Evolutionary conservation across 2,888 invertebrate genomes (phyloP).

Genomic region (Kuschelorhynchus macadamiae): DNA sequence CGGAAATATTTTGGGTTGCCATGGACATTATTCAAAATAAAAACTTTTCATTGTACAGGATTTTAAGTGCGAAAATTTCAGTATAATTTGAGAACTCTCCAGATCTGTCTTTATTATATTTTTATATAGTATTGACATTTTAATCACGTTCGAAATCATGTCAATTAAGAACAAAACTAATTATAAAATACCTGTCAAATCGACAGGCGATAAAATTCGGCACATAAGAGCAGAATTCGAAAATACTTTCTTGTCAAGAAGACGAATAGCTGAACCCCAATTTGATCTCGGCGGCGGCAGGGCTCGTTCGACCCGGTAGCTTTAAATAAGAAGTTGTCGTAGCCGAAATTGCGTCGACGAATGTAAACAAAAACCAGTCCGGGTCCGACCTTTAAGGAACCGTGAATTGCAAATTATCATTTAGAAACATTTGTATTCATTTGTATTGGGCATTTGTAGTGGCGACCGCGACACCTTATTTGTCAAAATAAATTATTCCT

Average conservation of each 20-base stretch:
- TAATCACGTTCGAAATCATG: neutral
- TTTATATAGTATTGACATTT: too few species aligned
- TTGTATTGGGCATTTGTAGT: slow-evolving; percentile 67
- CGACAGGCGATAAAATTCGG: slow-evolving; percentile 25
- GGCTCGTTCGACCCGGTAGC: neutral
- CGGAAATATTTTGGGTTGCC: too few species aligned
- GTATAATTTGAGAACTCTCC: too few species aligned
- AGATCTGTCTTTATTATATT: too few species aligned
- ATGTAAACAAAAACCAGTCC: slow-evolving; percentile 62
- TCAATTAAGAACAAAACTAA: slow-evolving; percentile 9
- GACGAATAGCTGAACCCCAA: slow-evolving; percentile 25
- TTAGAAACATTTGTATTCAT: slow-evolving; percentile 60
- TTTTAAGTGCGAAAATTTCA: too few species aligned
- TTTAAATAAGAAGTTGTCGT: slow-evolving; percentile 19
- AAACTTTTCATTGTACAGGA: too few species aligned
- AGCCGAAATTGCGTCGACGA: slow-evolving; percentile 18
- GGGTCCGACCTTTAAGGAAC: slow-evolving; percentile 53
- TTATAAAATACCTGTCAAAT: slow-evolving; percentile 32
- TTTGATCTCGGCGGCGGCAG: slow-evolving; percentile 21
- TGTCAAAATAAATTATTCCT: slow-evolving; percentile 68
- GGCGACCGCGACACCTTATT: slow-evolving; percentile 67
- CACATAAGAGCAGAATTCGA: slow-evolving; percentile 3
- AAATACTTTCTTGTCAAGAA: slow-evolving; percentile 8
- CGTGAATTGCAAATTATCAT: slow-evolving; percentile 66
- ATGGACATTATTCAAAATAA: too few species aligned